Conservation (phyloP, 2,113 vertebrate genomes). For the Saimiri boliviensis region DNA sequence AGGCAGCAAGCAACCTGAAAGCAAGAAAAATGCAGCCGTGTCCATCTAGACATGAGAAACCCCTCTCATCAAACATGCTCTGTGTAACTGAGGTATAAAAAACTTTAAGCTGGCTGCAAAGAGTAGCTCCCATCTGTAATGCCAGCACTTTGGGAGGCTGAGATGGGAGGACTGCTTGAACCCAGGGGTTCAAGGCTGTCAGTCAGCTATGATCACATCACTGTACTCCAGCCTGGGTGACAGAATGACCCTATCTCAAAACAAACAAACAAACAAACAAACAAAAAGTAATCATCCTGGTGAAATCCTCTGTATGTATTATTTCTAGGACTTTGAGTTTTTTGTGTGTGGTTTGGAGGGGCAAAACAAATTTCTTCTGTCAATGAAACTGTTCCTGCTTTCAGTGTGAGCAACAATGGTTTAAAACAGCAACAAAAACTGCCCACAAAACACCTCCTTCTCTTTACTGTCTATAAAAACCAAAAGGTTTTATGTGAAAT, state of each 20-base stretch:
- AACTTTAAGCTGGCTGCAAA: no score
- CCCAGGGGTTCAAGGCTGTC: no score
- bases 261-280: no score
- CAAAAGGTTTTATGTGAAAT: background rate
- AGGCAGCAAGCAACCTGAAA: background rate
- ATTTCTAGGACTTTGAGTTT: background rate
- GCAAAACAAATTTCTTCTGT: background rate
- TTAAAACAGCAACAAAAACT: background rate
- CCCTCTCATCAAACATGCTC: background rate
- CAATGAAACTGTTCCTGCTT: background rate
- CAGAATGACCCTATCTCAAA: no score
- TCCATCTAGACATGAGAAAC: background rate
- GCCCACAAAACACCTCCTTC: background rate
- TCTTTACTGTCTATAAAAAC: background rate
- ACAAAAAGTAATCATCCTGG: fast-evolving
- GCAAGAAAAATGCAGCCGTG: background rate
- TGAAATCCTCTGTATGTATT: background rate
- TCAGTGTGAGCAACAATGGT: background rate
- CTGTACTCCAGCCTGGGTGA: no score
- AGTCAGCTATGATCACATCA: no score
- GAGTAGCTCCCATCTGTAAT: no score
- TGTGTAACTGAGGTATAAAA: fast-evolving
- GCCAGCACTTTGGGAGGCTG: no score
- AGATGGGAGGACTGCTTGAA: no score
- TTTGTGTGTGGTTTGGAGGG: background rate